These are phyloP conservation scores for Epinotia bilunana DNA, from an alignment of 2,888 invertebrate species.

Conservation along the genomic window DNA sequence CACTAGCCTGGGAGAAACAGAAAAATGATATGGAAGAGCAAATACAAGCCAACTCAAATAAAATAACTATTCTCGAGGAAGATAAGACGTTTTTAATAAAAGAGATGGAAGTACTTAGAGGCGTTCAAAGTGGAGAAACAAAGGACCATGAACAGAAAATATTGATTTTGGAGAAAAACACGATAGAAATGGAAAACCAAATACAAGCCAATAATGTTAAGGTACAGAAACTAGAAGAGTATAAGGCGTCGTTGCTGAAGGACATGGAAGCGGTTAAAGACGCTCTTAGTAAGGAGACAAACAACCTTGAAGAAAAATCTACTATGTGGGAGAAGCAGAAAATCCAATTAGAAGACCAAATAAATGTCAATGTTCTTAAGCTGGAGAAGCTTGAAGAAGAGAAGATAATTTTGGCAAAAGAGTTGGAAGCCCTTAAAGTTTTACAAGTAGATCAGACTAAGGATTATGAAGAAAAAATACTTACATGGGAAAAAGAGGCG, in stretches of 20 bases:
- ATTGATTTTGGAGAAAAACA: background rate
- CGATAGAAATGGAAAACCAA: slow-evolving; percentile 11
- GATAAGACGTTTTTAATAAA: slow-evolving; percentile 52
- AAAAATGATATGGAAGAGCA: background rate
- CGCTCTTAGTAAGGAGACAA: background rate
- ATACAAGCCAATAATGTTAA: background rate
- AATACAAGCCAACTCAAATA: background rate
- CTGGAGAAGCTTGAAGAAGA: slow-evolving; percentile 59
- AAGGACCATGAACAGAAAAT: slow-evolving; percentile 19
- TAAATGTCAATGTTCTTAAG: background rate
- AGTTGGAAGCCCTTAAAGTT: slow-evolving; percentile 1
- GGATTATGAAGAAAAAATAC: slow-evolving; percentile 7
- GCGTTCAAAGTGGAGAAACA: slow-evolving; percentile 49
- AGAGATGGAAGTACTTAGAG: slow-evolving; percentile 52
- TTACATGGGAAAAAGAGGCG: background rate
- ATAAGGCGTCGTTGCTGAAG: background rate
- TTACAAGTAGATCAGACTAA: background rate
- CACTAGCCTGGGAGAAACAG: slow-evolving; percentile 8
- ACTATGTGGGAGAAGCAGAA: background rate
- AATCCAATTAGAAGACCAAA: slow-evolving; percentile 4
- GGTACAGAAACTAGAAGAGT: slow-evolving; percentile 4
- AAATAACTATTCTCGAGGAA: slow-evolving; percentile 23
- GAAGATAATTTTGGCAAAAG: background rate
- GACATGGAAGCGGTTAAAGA: background rate
- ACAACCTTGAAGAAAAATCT: background rate